These are phyloP conservation scores for Melanotus villosus DNA, from an alignment of 2,888 invertebrate genomes.

Conservation along the genomic window DNA sequence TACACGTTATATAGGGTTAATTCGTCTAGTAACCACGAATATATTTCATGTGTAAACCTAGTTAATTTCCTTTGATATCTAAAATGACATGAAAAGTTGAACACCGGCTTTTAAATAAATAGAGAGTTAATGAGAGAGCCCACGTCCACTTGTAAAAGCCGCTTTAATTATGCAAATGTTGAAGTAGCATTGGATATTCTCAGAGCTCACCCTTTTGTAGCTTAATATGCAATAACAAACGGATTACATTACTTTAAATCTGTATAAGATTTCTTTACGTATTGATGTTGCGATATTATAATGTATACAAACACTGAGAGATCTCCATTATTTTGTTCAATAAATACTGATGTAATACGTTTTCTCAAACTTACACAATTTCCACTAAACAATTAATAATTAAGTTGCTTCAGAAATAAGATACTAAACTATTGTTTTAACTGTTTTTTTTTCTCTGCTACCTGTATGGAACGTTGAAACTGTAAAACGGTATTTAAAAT, in stretches of 20 bases:
- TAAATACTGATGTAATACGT: too few relatives aligned
- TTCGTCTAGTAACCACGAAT: neutral
- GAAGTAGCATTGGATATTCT: neutral
- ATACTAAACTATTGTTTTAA: too few relatives aligned
- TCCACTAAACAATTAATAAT: too few relatives aligned
- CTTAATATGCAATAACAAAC: neutral
- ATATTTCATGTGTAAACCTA: constrained; percentile 1
- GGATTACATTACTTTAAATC: neutral
- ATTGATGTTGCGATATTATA: too few relatives aligned
- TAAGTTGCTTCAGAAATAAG: too few relatives aligned
- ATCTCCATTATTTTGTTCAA: too few relatives aligned
- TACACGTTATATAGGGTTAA: neutral
- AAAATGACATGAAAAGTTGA: constrained; percentile 15
- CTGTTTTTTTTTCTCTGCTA: too few relatives aligned
- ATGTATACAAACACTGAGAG: too few relatives aligned
- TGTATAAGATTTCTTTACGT: too few relatives aligned
- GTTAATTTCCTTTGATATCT: constrained; percentile 22
- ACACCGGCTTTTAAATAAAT: constrained; percentile 28
- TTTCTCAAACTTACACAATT: too few relatives aligned
- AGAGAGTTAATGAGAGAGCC: constrained; percentile 13
- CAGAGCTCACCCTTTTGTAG: constrained; percentile 9
- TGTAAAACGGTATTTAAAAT: too few relatives aligned
- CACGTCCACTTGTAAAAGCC: constrained; percentile 23
- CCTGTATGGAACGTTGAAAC: too few relatives aligned
- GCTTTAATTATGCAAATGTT: constrained; percentile 28